Percentiles rank a stretch among this genome's conserved stretches.
phyloP scores from a whole-genome alignment of 2,888 invertebrate genomes.

The Notodromas monacha region DNA sequence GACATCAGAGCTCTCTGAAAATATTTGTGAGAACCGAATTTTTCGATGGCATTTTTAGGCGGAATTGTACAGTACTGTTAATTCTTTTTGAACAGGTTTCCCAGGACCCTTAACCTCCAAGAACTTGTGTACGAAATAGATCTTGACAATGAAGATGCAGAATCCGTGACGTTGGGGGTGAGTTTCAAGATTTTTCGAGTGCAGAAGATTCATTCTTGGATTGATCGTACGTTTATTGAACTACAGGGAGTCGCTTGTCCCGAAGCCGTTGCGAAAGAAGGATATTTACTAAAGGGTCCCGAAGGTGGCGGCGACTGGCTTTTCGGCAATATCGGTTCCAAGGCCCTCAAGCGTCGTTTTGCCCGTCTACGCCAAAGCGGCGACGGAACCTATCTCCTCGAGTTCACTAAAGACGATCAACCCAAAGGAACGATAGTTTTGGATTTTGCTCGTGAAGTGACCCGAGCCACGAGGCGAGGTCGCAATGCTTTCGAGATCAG shows the following conservation, averaged over 20 bases:
- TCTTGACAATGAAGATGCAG: conserved; percentile 43
- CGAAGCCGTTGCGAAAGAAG: conserved; percentile 42
- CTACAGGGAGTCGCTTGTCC: too few relatives aligned
- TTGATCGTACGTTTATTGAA: too few relatives aligned
- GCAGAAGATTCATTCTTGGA: too few relatives aligned
- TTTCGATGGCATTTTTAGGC: too few relatives aligned
- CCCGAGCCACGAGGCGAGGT: conserved; percentile 48
- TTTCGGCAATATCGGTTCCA: conserved; percentile 63
- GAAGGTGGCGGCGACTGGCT: conserved; percentile 62
- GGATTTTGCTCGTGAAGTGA: conserved; percentile 68
- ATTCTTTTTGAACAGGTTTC: too few relatives aligned
- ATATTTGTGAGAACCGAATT: too few relatives aligned
- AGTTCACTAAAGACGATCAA: conserved; percentile 75
- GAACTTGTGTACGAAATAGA: too few relatives aligned
- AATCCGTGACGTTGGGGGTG: conserved; percentile 27
- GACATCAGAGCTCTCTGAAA: too few relatives aligned
- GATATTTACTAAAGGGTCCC: conserved; percentile 62
- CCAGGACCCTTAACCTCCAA: too few relatives aligned
- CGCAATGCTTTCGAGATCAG: conserved; percentile 55
- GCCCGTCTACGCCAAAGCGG: conserved; percentile 61
- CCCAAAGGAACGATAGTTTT: conserved; percentile 68
- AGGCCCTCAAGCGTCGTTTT: conserved; percentile 63
- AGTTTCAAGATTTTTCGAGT: too few relatives aligned
- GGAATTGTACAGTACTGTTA: too few relatives aligned
- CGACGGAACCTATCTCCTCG: conserved; percentile 61